Evolutionary conservation across 2,888 invertebrate genomes (phyloP), one percentile per base, ranked within the genome.

Genomic region (Aspidapion aeneum): DNA sequence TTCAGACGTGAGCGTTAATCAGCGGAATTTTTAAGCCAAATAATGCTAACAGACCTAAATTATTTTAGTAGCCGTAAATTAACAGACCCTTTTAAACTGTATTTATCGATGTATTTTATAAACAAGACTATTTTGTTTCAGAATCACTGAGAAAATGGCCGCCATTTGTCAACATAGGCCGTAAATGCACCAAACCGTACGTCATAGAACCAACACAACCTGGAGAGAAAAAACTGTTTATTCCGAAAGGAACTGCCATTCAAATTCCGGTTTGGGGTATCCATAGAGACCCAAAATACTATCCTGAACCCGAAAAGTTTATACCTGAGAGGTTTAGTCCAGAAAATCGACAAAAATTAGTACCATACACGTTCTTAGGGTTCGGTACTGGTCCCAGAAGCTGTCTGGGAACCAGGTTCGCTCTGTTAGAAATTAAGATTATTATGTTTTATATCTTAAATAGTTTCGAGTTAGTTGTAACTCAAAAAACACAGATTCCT

Each of bases 111-210:
- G n/a, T n/a, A n/a, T n/a, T n/a, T n/a, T n/a, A n/a, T n/a, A n/a
- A n/a, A n/a, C n/a, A n/a, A n/a, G n/a, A n/a, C 35, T 35, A 12
- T 35, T 52, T 52, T 17, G 17, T 74, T 63, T 60, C 68, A 79
- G 86, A 85, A 74, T 79, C 82, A 0, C 69, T 84, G 22, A 78
- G 85, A 63, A 82, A 80, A 68, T 84, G 84, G 82, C 78, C 84
- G 0, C 79, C 82, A 1, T 81, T 80, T 1, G 66, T 81, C 0
- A 64, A 81, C 0, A 68, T 82, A 66, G 86, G 86, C 68, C 77
- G 86, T 58, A 70, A 78, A 2, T 85, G 85, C 65, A 78, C 78
- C 0, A 83, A 83, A 63, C 69, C 77, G 0, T 85, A 82, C 63
- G 78, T 80, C 16, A 74, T 76, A 54, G 58, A 72, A 57, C 70